phyloP scores from a whole-genome alignment of 1,140 invertebrate species.

The Brachystomella parvula region DNA sequence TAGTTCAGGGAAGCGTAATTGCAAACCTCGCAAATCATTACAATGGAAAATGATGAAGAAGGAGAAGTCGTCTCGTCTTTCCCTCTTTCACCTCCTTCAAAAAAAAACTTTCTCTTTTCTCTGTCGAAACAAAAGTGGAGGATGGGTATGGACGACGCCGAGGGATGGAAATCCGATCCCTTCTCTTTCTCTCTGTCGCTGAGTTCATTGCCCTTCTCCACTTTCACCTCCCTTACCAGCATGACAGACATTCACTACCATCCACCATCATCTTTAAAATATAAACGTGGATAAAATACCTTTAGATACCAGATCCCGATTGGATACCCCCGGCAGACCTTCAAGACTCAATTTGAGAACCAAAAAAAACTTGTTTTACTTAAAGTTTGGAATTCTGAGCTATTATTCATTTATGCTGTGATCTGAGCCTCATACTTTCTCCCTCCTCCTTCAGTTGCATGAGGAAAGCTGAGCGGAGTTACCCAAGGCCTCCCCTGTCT shows the following conservation, averaged over 20 bases:
- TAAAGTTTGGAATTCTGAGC: background rate
- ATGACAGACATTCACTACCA: too few species aligned
- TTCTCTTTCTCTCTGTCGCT: too few species aligned
- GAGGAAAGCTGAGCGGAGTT: too few species aligned
- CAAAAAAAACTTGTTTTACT: too few species aligned
- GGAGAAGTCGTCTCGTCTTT: background rate
- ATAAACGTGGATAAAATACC: too few species aligned
- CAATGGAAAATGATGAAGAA: constrained; percentile 9
- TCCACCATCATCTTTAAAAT: too few species aligned
- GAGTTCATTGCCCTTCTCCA: background rate
- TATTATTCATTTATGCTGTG: background rate
- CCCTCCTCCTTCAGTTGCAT: background rate
- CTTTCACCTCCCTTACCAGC: background rate
- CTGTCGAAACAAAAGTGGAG: background rate
- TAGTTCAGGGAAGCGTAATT: constrained; percentile 18
- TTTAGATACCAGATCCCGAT: too few species aligned
- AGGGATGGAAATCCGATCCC: background rate
- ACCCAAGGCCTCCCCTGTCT: too few species aligned
- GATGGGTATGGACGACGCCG: background rate
- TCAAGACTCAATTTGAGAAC: too few species aligned
- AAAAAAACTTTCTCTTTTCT: background rate
- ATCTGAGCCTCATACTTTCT: too few species aligned
- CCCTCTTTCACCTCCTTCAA: background rate
- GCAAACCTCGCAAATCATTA: constrained; percentile 20
- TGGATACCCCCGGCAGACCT: too few species aligned